Conservation (phyloP, 2,797 vertebrate species). For the Eupleurogrammus muticus region DNA sequence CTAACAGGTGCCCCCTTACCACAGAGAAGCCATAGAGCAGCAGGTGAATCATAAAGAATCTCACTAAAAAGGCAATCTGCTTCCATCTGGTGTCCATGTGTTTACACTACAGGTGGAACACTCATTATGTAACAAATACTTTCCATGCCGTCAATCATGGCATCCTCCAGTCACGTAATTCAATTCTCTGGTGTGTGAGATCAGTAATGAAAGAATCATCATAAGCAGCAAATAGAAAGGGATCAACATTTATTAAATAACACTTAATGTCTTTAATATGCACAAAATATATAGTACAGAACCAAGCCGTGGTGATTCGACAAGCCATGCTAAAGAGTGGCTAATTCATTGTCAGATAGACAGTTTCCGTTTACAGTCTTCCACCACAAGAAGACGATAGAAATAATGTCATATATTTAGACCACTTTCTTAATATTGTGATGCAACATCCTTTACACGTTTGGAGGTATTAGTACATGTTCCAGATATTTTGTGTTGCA, state of each 20-base stretch:
- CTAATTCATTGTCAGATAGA: not conserved
- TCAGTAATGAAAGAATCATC: not conserved
- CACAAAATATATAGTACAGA: slow-evolving; percentile 27
- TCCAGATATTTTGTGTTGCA: slow-evolving; percentile 1
- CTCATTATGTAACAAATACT: slow-evolving; percentile 47
- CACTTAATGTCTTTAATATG: slow-evolving; percentile 7
- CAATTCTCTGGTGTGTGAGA: not conserved
- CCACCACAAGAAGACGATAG: slow-evolving; percentile 27
- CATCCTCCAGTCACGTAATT: slow-evolving; percentile 21
- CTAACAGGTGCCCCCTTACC: slow-evolving; percentile 25
- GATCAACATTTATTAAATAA: slow-evolving; percentile 60
- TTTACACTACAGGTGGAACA: slow-evolving; percentile 42
- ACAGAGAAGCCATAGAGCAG: slow-evolving; percentile 21
- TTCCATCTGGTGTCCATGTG: slow-evolving; percentile 67
- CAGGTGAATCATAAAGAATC: slow-evolving; percentile 11
- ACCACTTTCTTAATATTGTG: not conserved
- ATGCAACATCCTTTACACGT: not conserved
- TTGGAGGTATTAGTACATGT: not conserved
- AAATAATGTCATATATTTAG: slow-evolving; percentile 18
- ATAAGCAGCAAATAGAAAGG: not conserved
- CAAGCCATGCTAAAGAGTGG: not conserved
- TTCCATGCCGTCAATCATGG: slow-evolving; percentile 15
- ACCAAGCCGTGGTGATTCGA: not conserved
- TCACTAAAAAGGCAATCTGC: slow-evolving; percentile 42
- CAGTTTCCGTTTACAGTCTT: slow-evolving; percentile 29